Conservation (phyloP, 2,888 invertebrate genomes). For the Caenorhabditis imperialis region DNA sequence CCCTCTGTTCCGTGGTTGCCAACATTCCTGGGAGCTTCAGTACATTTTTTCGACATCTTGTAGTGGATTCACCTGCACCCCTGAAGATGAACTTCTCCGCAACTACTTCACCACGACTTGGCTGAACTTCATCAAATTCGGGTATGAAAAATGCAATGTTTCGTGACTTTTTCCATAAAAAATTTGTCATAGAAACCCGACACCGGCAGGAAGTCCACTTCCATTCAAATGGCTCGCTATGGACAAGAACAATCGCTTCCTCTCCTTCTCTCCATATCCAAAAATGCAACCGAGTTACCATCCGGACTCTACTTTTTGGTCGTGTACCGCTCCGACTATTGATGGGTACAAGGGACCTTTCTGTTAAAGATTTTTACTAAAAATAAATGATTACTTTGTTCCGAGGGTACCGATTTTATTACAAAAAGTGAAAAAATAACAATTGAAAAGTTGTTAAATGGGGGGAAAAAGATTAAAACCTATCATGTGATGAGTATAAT, state of each 20-base stretch:
- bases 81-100: conserved; percentile 38
- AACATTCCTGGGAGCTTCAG: conserved; percentile 58
- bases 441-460: too few species aligned
- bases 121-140: conserved; percentile 54
- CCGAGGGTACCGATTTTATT: too few species aligned
- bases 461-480: too few species aligned
- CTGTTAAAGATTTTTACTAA: too few species aligned
- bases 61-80: conserved; percentile 40
- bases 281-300: conserved; percentile 46
- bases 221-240: conserved; percentile 53
- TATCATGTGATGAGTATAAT: too few species aligned
- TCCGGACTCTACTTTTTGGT: conserved; percentile 56
- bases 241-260: conserved; percentile 44
- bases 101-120: conserved; percentile 47
- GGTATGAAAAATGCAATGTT: conserved; percentile 20
- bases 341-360: conserved; percentile 59
- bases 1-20: conserved; percentile 52
- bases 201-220: conserved; percentile 43
- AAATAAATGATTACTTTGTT: too few species aligned
- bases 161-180: not conserved
- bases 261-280: conserved; percentile 51
- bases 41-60: conserved; percentile 52
- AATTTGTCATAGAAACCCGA: conserved; percentile 47
- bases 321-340: conserved; percentile 56
- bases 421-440: too few species aligned